Evolutionary conservation across 1,140 invertebrate genomes (phyloP).

Genomic region (Zaprionus kolodkinae): DNA sequence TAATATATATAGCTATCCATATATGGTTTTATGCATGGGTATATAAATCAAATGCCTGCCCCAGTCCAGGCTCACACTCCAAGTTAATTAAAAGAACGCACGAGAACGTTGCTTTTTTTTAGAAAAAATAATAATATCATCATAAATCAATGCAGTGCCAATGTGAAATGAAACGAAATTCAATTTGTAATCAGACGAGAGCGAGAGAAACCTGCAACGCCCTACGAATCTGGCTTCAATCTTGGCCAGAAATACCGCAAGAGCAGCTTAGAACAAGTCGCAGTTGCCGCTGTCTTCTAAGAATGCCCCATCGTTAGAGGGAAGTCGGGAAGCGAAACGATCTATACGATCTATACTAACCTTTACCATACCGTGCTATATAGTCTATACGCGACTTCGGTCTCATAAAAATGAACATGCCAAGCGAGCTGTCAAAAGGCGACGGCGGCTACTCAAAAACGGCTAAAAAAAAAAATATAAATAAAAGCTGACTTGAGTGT

Average conservation of each 20-base stretch:
- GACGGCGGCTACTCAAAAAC: conserved; percentile 68
- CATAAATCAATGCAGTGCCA: conserved; percentile 75
- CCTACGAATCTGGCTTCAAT: conserved; percentile 59
- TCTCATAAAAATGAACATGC: conserved; percentile 76
- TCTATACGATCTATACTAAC: not conserved
- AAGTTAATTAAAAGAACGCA: conserved; percentile 69
- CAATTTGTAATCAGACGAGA: conserved; percentile 74
- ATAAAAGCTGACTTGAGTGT: conserved; percentile 22
- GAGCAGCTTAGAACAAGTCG: conserved; percentile 48
- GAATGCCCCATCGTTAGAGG: conserved; percentile 59
- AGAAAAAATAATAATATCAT: conserved; percentile 42
- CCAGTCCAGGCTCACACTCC: conserved; percentile 59
- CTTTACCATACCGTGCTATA: not conserved
- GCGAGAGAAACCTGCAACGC: conserved; percentile 56
- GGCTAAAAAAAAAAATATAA: conserved; percentile 11
- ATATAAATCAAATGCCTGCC: conserved; percentile 68
- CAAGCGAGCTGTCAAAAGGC: conserved; percentile 73
- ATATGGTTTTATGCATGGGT: conserved; percentile 1
- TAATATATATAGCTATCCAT: conserved; percentile 30
- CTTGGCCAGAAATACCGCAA: conserved; percentile 63
- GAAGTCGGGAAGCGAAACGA: not conserved
- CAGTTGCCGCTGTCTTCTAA: conserved; percentile 53
- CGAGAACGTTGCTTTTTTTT: conserved; percentile 40
- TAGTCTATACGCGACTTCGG: conserved; percentile 13
- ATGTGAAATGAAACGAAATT: conserved; percentile 73